Percentiles rank a stretch among this genome's conserved stretches.
Evolutionary conservation across 1,140 invertebrate species (phyloP).

Genomic region (Lordiphosa clarofinis): DNA sequence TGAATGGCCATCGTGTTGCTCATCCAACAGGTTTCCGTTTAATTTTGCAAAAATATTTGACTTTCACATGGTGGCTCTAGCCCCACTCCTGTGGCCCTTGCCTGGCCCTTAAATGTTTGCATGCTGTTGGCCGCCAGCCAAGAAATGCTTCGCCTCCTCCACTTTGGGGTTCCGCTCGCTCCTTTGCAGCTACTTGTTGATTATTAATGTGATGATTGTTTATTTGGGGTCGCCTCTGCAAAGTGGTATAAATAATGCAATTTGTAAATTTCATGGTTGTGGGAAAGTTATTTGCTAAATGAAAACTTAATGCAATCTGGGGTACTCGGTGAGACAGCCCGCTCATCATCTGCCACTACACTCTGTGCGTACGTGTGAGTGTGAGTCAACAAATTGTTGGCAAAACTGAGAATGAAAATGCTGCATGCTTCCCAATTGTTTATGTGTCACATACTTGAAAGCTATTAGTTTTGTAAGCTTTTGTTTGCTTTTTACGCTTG

Average conservation of each 20-base stretch:
- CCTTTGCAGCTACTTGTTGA: background rate
- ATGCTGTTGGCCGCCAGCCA: constrained; percentile 42
- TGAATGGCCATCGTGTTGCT: constrained; percentile 81
- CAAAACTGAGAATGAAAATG: constrained; percentile 12
- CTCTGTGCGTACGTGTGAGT: background rate
- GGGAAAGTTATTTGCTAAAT: constrained; percentile 45
- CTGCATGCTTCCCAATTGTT: constrained; percentile 26
- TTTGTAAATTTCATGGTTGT: constrained; percentile 41
- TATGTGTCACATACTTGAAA: constrained; percentile 40
- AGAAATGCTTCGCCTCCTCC: constrained; percentile 14
- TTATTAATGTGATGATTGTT: constrained; percentile 55
- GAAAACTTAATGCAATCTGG: constrained; percentile 53
- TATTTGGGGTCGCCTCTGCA: constrained; percentile 48
- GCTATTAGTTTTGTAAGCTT: constrained; percentile 31
- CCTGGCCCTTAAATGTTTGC: constrained; percentile 24
- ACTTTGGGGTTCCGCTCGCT: background rate
- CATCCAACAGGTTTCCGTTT: constrained; percentile 15
- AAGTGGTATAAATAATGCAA: constrained; percentile 59
- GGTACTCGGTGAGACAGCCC: background rate
- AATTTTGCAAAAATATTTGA: constrained; percentile 48
- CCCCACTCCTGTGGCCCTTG: constrained; percentile 5
- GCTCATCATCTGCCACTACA: background rate
- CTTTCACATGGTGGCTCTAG: constrained; percentile 33
- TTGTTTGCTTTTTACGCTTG: constrained; percentile 32
- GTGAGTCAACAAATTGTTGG: constrained; percentile 44